Base-by-base conservation (phyloP, 2,113 vertebrate genomes). In the Pedetes capensis region DNA sequence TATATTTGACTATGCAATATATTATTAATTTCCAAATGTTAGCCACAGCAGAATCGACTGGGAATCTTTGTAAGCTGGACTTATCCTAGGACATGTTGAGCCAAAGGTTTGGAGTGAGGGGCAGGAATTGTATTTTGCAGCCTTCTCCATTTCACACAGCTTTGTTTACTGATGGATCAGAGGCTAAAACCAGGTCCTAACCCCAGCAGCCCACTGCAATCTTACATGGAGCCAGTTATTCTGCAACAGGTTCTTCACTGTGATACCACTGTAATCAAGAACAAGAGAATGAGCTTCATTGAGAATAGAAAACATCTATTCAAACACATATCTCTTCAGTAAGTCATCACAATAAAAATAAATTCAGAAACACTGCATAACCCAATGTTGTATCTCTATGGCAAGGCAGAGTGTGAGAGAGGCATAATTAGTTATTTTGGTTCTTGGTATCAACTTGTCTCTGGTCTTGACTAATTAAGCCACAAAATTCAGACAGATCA, bases 271-370 rank as follows among this genome's bases (percentile, higher is more conserved):
- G 51, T 69, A 64, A 91, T 88, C 59, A 92, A 79, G 69, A 91
- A 86, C 69, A 84, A 92, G 61, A 95, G 75, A 87, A 81, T 71
- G 74, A 49, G 63, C n/a, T 47, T 82, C 74, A 29, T 0, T 66
- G 80, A 94, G 59, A 82, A 87, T 87, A 69, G n/a, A 91, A 92
- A 86, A 79, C 72, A 87, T 93, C 95, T 96, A 87, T 94, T 97
- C 42, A 93, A 86, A 89, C 13, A 87, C 42, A 84, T n/a, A 2
- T 20, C n/a, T 84, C 76, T 92, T 97, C 74, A 83, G 66, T 74
- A 96, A 94, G 64, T 64, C 68, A 88, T 53, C 74, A 95, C 74
- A 96, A 71, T 80, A 86, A 92, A 94, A 96, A 91, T 59, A 91
- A 85, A 91, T 95, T 93, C 71, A 80, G 59, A 96, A 92, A 81